These are phyloP conservation scores for Xenopus laevis DNA, from an alignment of 2,113 vertebrate genomes.

Conservation along the genomic window DNA sequence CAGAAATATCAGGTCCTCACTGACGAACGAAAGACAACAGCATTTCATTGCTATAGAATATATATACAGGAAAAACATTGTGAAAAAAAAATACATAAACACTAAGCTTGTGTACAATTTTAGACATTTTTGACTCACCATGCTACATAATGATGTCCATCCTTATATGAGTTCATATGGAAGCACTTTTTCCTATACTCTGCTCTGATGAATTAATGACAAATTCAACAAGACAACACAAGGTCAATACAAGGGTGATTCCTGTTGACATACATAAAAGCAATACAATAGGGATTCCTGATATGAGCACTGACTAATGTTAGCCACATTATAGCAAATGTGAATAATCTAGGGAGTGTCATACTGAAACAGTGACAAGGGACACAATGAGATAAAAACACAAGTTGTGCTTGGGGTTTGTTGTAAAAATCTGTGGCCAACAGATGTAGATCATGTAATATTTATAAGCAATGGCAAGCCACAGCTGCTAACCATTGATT, in stretches of 20 bases:
- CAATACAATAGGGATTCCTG: neutral
- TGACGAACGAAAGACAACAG: no score
- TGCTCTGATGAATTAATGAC: neutral
- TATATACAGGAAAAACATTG: neutral
- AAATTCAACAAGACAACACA: constrained; percentile 3
- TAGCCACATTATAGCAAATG: neutral
- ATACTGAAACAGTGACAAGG: neutral
- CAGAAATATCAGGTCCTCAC: no score
- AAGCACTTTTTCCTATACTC: neutral
- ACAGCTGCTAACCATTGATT: neutral
- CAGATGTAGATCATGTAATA: neutral
- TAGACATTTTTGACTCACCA: no score
- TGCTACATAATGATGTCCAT: no score
- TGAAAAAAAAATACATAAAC: no score
- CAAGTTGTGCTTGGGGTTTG: neutral
- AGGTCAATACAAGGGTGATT: neutral
- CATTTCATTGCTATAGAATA: no score
- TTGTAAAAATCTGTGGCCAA: neutral
- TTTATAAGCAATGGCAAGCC: neutral
- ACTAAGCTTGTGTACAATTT: no score
- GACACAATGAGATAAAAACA: neutral
- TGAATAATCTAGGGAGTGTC: neutral
- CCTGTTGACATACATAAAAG: constrained; percentile 1
- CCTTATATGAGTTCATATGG: no score
- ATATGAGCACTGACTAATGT: neutral